Evolutionary conservation across 2,888 invertebrate species (phyloP), one percentile per base, ranked within the genome.

Genomic region (Trachelus stipa): DNA sequence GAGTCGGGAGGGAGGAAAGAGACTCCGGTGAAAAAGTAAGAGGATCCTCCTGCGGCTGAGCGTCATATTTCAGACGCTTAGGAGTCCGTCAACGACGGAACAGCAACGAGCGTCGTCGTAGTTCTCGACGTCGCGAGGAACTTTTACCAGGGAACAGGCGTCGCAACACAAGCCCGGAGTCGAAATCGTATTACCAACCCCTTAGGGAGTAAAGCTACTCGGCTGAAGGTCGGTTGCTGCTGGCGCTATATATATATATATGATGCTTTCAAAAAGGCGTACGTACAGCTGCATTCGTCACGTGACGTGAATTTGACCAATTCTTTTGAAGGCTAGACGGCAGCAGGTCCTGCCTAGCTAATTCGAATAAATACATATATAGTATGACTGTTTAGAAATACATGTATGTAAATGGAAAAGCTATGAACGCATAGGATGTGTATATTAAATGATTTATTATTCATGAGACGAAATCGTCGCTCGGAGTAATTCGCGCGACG

Each of bases 21-120:
- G 33, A 56, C 15, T 30, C 34, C 15, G 12, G 33, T 68, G 79
- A 73, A 73, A 78, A 79, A 78, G 69, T 74, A 73, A 30, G 77
- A 68, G 35, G 74, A 74, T 74, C 74, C 71, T 12, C 9, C 71
- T 31, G 31, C 12, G 33, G 30, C 12, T 15, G 31, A 71, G 79
- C 76, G 33, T 83, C 84, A 85, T 85, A 84, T 85, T 81, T 85
- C 81, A 85, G 78, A 77, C 76, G 81, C 81, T 84, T 81, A 81
- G 81, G 77, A 81, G 56, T 31, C 33, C 23, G 68, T 35, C 71
- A 34, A 31, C 71, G 71, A 0, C 15, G 71, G 0, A 31, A 23
- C 12, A 6, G 56, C 23, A 23, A 23, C 23, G 56, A 9, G 71
- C 71, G 71, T 71, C 71, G 71, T 71, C 31, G 71, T 30, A 31